Evolutionary conservation across 2,888 invertebrate species (phyloP).

Genomic region (Encarsia formosa): DNA sequence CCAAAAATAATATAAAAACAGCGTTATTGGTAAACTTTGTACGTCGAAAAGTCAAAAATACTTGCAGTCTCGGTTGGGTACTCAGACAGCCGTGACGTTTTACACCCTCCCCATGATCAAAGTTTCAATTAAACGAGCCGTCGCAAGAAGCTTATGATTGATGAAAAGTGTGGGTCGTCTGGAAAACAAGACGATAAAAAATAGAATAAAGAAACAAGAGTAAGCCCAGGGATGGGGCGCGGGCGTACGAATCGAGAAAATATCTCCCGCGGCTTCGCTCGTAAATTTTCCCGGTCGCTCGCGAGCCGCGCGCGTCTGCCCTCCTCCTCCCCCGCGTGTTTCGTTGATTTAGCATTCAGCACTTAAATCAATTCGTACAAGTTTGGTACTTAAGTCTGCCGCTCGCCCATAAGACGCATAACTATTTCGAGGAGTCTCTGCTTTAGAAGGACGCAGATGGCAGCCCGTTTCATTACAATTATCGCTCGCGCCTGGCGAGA

Average conservation of each 20-base stretch:
- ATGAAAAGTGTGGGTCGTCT: too few relatives aligned
- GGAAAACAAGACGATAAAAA: too few relatives aligned
- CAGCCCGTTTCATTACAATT: slow-evolving; percentile 51
- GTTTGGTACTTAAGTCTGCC: slow-evolving; percentile 52
- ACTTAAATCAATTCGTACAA: slow-evolving; percentile 52
- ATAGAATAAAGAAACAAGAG: too few relatives aligned
- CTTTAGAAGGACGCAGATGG: slow-evolving; percentile 47
- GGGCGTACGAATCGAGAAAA: slow-evolving; percentile 16
- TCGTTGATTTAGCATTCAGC: slow-evolving; percentile 52
- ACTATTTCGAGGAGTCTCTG: slow-evolving; percentile 25
- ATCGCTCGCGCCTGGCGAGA: slow-evolving; percentile 48
- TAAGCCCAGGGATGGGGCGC: too few relatives aligned
- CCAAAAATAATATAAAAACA: too few relatives aligned
- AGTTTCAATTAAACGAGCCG: too few relatives aligned
- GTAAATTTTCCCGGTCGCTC: slow-evolving; percentile 43
- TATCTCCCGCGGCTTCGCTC: slow-evolving; percentile 27
- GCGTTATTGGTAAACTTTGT: too few relatives aligned
- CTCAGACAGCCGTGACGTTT: too few relatives aligned
- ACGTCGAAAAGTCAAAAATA: too few relatives aligned
- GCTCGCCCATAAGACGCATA: slow-evolving; percentile 17
- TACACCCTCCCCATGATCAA: too few relatives aligned
- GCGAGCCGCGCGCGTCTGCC: slow-evolving; percentile 31
- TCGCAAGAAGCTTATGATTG: too few relatives aligned
- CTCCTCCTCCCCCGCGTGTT: slow-evolving; percentile 31
- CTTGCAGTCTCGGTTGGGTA: too few relatives aligned